Evolutionary conservation across 2,113 vertebrate genomes (phyloP).

Genomic region (Seriola rivoliana): DNA sequence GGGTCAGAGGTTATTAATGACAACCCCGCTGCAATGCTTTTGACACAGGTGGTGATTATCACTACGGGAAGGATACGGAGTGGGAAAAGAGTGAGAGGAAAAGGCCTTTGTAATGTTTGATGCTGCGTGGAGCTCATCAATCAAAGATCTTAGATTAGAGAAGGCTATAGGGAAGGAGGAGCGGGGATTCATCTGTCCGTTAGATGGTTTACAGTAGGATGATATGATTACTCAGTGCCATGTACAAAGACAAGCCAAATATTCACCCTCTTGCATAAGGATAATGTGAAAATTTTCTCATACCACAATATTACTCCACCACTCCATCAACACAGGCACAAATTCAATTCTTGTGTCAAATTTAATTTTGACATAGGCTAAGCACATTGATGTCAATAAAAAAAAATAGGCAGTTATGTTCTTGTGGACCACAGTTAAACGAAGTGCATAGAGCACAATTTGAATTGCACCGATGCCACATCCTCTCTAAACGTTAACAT

Average conservation of each 20-base stretch:
- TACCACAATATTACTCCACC: slow-evolving; percentile 1
- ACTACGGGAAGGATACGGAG: slow-evolving; percentile 39
- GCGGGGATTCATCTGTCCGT: slow-evolving; percentile 17
- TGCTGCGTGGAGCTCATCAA: slow-evolving; percentile 37
- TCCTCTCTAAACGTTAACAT: slow-evolving; percentile 29
- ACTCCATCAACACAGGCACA: slow-evolving; percentile 9
- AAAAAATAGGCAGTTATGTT: slow-evolving; percentile 12
- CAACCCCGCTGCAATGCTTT: slow-evolving; percentile 37
- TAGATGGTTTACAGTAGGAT: slow-evolving; percentile 31
- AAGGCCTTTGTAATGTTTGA: slow-evolving; percentile 45
- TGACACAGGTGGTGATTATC: slow-evolving; percentile 62
- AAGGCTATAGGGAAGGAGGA: slow-evolving; percentile 17
- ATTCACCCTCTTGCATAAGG: background rate
- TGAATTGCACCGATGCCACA: background rate
- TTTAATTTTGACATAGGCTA: background rate
- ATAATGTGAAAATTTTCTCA: slow-evolving; percentile 4
- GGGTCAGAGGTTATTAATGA: slow-evolving; percentile 65
- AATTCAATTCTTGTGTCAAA: slow-evolving; percentile 18
- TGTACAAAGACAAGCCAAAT: slow-evolving; percentile 10
- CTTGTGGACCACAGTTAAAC: background rate
- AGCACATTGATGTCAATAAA: background rate
- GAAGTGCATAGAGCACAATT: background rate
- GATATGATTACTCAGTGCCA: slow-evolving; percentile 9
- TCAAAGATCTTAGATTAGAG: slow-evolving; percentile 32
- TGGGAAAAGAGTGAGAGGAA: slow-evolving; percentile 29